phyloP scores from a whole-genome alignment of 2,888 invertebrate genomes.

The Sturmia bella region DNA sequence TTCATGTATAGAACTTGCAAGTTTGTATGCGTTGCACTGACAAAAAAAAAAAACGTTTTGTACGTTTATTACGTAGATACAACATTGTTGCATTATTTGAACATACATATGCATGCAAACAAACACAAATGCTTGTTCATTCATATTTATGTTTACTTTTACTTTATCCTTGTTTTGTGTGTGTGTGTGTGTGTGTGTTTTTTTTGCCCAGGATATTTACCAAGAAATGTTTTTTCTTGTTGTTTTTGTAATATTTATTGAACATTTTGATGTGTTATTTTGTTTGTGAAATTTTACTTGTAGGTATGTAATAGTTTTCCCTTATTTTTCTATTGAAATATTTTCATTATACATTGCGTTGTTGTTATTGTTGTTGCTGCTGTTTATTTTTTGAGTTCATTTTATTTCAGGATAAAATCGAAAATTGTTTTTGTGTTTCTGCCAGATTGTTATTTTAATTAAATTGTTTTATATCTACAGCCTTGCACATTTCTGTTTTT shows the following conservation, averaged over 20 bases:
- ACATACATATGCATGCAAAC: neutral
- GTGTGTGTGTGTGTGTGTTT: neutral
- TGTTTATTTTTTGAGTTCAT: neutral
- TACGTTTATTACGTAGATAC: neutral
- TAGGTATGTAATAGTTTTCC: slow-evolving; percentile 11
- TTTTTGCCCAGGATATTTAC: slow-evolving; percentile 36
- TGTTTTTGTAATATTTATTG: neutral
- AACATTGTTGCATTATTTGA: slow-evolving; percentile 44
- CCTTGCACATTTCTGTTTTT: neutral
- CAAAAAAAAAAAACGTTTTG: neutral
- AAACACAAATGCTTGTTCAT: too few relatives aligned
- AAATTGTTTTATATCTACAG: slow-evolving; percentile 34
- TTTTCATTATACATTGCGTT: slow-evolving; percentile 14
- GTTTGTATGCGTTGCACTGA: slow-evolving; percentile 12
- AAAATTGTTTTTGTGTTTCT: slow-evolving; percentile 10
- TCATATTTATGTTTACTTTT: slow-evolving; percentile 40
- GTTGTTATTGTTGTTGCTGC: slow-evolving; percentile 5
- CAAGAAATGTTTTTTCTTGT: slow-evolving; percentile 27
- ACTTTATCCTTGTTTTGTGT: slow-evolving; percentile 37
- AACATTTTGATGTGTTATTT: neutral
- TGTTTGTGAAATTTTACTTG: neutral
- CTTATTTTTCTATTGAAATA: neutral
- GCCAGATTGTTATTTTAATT: slow-evolving; percentile 44
- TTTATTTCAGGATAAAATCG: slow-evolving; percentile 5
- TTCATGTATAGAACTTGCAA: neutral